Base-by-base conservation (phyloP, 1,140 invertebrate species). In the Scaptomyza hsui region DNA sequence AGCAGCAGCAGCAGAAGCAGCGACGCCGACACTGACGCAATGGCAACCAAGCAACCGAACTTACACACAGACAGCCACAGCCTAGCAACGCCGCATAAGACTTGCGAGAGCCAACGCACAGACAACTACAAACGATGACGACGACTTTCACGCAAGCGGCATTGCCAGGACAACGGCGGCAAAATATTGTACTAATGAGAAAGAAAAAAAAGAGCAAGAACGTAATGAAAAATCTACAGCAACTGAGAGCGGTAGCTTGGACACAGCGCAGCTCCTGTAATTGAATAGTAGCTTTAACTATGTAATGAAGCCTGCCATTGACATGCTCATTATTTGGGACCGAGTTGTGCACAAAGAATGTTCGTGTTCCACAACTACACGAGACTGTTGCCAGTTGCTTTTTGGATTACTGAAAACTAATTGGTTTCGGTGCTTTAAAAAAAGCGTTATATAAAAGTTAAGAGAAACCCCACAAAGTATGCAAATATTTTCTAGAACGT, bases 21-120 rank as follows among this genome's bases (percentile, higher is more conserved):
- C 24, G 41, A 44, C 63, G 57, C 62, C 65, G 74, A 49, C 61
- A 75, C 21, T 71, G 53, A 59, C 56, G 77, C 67, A 60, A 75
- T 74, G 75, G 68, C 72, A 69, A 60, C 74, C 49, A 72, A 79
- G 49, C 60, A 68, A 78, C 61, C 51, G 26, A 65, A 44, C 59
- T 41, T 21, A 72, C 63, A 52, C 19, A 37, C n/a, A 16, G 42
- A 42, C 21, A 41, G 52, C 52, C 35, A 41, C 62, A 57, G 69
- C 62, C 53, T 61, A 72, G 68, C 68, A 77, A 74, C 71, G 74
- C 51, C 32, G 47, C 19, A n/a, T 26, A 62, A 63, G 57, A 53
- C 19, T 48, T 49, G 68, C 60, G 51, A 64, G 61, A 64, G 45
- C 68, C 61, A 64, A 51, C 26, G 26, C 26, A 29, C 26, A 9